Conservation (phyloP, 2,113 vertebrate genomes). For the Antechinus flavipes region DNA sequence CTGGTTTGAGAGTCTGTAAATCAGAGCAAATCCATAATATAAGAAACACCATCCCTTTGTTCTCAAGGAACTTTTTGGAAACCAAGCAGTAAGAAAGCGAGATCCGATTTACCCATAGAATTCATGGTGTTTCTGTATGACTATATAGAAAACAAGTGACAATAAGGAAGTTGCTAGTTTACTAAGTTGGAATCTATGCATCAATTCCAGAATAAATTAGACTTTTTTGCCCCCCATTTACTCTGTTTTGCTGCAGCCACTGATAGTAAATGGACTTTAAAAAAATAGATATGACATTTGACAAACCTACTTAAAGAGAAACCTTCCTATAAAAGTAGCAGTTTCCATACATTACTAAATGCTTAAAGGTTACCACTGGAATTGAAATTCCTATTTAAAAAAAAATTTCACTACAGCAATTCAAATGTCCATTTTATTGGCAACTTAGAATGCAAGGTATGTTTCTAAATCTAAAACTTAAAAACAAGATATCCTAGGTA, state of each 20-base stretch:
- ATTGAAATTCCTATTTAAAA: slow-evolving; percentile 54
- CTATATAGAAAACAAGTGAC: not conserved
- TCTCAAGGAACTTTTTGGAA: not conserved
- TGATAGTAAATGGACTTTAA: not conserved
- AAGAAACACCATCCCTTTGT: not conserved
- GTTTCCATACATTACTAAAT: slow-evolving; percentile 43
- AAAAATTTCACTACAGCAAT: slow-evolving; percentile 58
- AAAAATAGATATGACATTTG: slow-evolving; percentile 19
- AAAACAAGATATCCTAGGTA: slow-evolving; percentile 77
- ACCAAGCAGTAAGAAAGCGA: not conserved
- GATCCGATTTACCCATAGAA: not conserved
- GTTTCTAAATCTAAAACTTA: slow-evolving; percentile 76
- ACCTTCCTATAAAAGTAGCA: not conserved
- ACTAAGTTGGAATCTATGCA: slow-evolving; percentile 36
- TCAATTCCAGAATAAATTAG: not conserved
- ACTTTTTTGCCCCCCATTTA: slow-evolving; percentile 1
- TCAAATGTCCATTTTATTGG: slow-evolving; percentile 73
- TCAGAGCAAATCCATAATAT: not conserved
- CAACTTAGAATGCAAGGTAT: slow-evolving; percentile 73
- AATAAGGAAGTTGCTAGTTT: not conserved
- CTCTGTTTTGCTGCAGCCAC: slow-evolving; percentile 46
- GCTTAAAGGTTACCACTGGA: slow-evolving; percentile 52
- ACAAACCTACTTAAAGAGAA: slow-evolving; percentile 48
- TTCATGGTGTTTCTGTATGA: slow-evolving; percentile 31
- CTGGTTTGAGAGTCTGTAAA: slow-evolving; percentile 10